Conservation (phyloP, 1,140 invertebrate species). For the Drosophila cardini region DNA sequence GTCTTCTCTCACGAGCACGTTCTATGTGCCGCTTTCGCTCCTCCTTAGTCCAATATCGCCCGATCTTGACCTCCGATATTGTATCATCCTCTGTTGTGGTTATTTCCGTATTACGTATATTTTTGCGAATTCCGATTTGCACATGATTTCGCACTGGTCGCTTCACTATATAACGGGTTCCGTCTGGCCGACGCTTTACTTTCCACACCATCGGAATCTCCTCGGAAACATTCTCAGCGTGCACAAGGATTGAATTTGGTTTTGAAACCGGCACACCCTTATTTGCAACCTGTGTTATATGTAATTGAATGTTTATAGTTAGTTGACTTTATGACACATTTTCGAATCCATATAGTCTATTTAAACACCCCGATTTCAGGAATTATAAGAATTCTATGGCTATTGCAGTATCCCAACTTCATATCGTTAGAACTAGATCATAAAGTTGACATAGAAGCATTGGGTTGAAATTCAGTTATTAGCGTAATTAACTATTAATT, state of each 20-base stretch:
- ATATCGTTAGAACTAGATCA: too few species aligned
- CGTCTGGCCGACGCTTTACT: slow-evolving; percentile 91
- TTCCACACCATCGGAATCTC: slow-evolving; percentile 90
- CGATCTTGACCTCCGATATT: slow-evolving; percentile 92
- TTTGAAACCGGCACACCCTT: slow-evolving; percentile 34
- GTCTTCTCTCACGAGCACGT: slow-evolving; percentile 88
- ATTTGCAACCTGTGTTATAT: slow-evolving; percentile 55
- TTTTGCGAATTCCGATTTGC: slow-evolving; percentile 58
- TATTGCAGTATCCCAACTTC: too few species aligned
- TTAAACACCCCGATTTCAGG: too few species aligned
- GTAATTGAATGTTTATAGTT: not conserved
- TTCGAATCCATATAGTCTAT: too few species aligned
- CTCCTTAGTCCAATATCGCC: slow-evolving; percentile 92
- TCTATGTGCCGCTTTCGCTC: slow-evolving; percentile 91
- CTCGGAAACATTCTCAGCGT: slow-evolving; percentile 27
- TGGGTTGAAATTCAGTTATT: too few species aligned
- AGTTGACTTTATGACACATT: too few species aligned
- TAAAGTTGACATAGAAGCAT: too few species aligned
- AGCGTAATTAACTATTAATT: too few species aligned
- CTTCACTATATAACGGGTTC: slow-evolving; percentile 91
- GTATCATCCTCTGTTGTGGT: slow-evolving; percentile 93
- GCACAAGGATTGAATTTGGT: slow-evolving; percentile 39
- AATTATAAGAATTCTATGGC: too few species aligned
- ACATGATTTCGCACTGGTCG: slow-evolving; percentile 90
- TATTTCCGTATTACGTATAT: slow-evolving; percentile 89